Evolutionary conservation across 2,113 vertebrate genomes (phyloP).

Genomic region (Paraplagusia blochii): DNA sequence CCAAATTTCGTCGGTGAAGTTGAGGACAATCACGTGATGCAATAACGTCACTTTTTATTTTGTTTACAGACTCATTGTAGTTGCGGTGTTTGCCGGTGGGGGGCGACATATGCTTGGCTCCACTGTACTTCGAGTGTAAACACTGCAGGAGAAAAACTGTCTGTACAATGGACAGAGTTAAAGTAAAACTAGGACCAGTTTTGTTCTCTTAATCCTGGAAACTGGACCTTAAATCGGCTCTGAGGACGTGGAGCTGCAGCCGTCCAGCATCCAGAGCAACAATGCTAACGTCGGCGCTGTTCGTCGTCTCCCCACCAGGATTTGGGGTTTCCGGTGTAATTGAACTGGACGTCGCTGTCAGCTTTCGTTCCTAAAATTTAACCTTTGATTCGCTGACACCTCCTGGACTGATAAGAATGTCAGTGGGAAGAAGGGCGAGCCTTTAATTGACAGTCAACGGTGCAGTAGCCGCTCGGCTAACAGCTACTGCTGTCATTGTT

Average conservation of each 20-base stretch:
- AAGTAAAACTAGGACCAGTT: neutral
- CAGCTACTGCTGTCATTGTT: conserved; percentile 18
- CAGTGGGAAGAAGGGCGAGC: neutral
- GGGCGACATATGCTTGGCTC: conserved; percentile 33
- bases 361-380: neutral
- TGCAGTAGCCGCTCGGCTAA: conserved; percentile 1
- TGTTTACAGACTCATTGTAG: conserved; percentile 60
- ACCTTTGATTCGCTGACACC: neutral
- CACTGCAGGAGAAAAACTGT: neutral
- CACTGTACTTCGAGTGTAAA: conserved; percentile 21
- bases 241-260: conserved; percentile 20
- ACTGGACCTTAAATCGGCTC: neutral
- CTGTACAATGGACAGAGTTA: neutral
- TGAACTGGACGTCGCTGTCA: neutral
- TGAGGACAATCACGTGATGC: conserved; percentile 29
- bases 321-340: neutral
- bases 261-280: neutral
- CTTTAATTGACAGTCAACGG: conserved; percentile 1
- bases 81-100: conserved; percentile 1
- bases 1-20: no score
- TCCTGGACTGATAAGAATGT: neutral
- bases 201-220: neutral
- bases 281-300: conserved; percentile 39
- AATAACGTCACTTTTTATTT: conserved; percentile 39
- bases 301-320: neutral